Evolutionary conservation across 2,888 invertebrate genomes (phyloP), one percentile per base, ranked within the genome.

Genomic region (Cryptosula pallasiana): DNA sequence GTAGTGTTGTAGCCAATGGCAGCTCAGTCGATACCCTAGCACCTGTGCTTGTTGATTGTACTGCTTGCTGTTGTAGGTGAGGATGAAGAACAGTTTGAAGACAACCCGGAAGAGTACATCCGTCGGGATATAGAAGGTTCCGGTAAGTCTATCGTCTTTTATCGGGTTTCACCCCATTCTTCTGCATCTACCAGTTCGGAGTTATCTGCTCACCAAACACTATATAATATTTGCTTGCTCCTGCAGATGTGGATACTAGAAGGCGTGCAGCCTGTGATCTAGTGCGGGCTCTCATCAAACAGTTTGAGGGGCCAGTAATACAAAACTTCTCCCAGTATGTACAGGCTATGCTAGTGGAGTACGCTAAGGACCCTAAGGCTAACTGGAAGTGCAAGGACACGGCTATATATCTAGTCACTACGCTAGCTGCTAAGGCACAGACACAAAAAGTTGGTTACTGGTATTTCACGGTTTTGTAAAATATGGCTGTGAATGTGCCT

Each of bases 381-480:
- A 91, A 93, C 83, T 99, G 98, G 98, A 90, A 92, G 72, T 91
- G 92, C 77, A 97, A 97, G 84, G 97, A 99, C 86, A 93, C 95
- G 16, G 97, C 97, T 1, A 89, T 98, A 78, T 98, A 94, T 87
- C 88, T 99, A 78, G 95, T 99, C 74, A 97, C 95, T 73, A 95
- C 97, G 0, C 89, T 99, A 77, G 95, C 94, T 54, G 91, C 93
- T 0, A 91, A 93, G 81, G 96, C 81, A 20, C 80, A 82, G 72
- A 83, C 83, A 69, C 81, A 82, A 72, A 84, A 80, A 73, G 76
- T 76, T 35, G 27, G 72, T 25, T 3, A 32, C 32, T n/a, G n/a
- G n/a, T n/a, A n/a, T n/a, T n/a, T n/a, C n/a, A n/a, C n/a, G n/a
- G n/a, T n/a, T n/a, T n/a, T n/a, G n/a, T n/a, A n/a, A n/a, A n/a